Conservation (phyloP, 2,113 vertebrate genomes). For the Haemorhous mexicanus region DNA sequence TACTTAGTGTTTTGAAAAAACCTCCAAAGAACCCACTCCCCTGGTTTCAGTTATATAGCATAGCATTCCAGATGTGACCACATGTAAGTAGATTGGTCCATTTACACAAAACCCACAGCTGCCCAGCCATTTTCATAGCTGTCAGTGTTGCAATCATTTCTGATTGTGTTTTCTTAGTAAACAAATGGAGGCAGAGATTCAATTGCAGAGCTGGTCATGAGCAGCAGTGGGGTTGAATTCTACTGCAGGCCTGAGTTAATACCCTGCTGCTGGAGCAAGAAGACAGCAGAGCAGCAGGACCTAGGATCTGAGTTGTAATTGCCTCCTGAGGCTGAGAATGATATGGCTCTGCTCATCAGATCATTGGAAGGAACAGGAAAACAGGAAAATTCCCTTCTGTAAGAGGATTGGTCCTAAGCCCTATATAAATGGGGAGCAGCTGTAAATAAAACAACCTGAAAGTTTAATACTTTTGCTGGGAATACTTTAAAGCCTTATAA, state of each 20-base stretch:
- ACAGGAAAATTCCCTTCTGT: background rate
- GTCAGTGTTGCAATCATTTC: background rate
- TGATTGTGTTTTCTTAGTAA: background rate
- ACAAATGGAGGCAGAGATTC: background rate
- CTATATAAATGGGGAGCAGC: background rate
- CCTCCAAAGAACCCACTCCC: fast-evolving
- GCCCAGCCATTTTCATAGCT: background rate
- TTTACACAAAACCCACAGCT: background rate
- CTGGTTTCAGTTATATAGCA: fast-evolving
- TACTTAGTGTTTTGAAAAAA: background rate
- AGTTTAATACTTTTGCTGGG: background rate
- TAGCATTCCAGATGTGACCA: background rate
- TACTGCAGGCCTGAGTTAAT: background rate
- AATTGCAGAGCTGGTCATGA: background rate
- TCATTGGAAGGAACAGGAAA: background rate
- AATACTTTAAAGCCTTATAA: background rate
- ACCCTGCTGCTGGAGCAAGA: background rate
- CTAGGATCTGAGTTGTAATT: background rate
- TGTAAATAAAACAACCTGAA: background rate
- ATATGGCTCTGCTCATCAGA: background rate
- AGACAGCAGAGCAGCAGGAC: background rate
- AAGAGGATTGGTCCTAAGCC: background rate
- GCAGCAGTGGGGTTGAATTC: background rate
- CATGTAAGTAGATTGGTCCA: background rate
- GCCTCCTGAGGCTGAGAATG: background rate